Base-by-base conservation (phyloP, 2,113 vertebrate species). In the Prietella phreatophila region DNA sequence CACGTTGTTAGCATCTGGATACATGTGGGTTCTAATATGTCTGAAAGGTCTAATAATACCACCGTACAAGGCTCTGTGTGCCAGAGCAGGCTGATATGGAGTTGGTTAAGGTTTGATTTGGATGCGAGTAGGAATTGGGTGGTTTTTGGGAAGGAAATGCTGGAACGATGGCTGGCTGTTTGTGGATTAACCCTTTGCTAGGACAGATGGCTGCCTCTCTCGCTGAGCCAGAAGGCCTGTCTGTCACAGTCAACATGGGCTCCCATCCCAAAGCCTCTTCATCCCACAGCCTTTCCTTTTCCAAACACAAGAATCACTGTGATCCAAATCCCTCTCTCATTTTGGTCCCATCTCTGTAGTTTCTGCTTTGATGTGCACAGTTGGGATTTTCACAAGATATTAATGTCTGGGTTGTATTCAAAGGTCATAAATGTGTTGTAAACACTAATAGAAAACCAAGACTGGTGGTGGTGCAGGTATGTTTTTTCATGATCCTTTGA, bases 181-280 rank as follows among this genome's bases (percentile, higher is more conserved):
- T 88, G 92, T 94, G 95, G 96, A 96, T 97, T 96, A 97, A 96
- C 96, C 95, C 94, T 94, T 95, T 94, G 89, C 85, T 92, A 55
- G 91, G 93, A 93, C 94, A 95, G 95, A 96, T 96, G 94, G 95
- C 92, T 92, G 81, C 91, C 84, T 94, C 91, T 93, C 92, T 91
- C 91, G 88, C 88, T 42, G 91, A 89, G 92, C 89, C 86, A 91
- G 63, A 89, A 83, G 69, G 67, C 85, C 61, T 88, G 86, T 56
- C 79, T 85, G 87, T 90, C 67, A 84, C 76, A 71, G 92, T 90
- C 92, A 92, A 92, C 91, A 92, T 92, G 89, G 91, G 92, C 91
- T 88, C 88, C 30, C 84, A 92, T 92, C 82, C 92, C 89, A 84
- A 85, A 89, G 53, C 73, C 30, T 81, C 85, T 73, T 73, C 61